phyloP scores from a whole-genome alignment of 2,113 vertebrate genomes.

The Gnathonemus echidnorhynchus region DNA sequence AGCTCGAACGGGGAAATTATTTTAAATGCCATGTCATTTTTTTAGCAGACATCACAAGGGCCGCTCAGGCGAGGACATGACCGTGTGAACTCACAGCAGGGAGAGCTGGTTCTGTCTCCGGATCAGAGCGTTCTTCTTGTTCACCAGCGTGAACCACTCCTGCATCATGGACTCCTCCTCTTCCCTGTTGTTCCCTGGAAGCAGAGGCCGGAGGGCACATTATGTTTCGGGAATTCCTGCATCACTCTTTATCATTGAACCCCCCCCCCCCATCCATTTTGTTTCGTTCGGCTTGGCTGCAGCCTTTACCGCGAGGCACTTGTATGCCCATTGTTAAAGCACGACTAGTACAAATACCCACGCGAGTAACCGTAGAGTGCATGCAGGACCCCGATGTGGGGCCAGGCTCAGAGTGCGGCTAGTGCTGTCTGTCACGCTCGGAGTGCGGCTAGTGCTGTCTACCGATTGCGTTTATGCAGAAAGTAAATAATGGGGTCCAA shows the following conservation, averaged over 20 bases:
- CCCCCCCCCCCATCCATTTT: not conserved
- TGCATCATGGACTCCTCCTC: constrained; percentile 99
- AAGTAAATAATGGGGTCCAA: not conserved
- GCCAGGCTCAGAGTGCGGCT: not conserved
- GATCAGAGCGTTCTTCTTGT: constrained; percentile 99
- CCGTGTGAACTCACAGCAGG: constrained; percentile 75
- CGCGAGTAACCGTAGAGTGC: not conserved
- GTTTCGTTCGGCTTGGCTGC: not conserved
- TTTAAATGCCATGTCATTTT: constrained; percentile 1
- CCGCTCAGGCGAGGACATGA: not conserved
- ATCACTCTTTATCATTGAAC: not conserved
- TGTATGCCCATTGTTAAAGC: not conserved
- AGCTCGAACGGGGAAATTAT: not conserved
- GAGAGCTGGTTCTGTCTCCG: constrained; percentile 97
- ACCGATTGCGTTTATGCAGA: not conserved
- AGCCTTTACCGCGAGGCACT: not conserved
- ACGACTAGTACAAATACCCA: not conserved
- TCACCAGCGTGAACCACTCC: constrained; percentile 98
- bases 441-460: not conserved
- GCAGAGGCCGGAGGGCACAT: not conserved
- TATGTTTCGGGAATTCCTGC: not conserved
- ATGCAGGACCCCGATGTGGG: not conserved
- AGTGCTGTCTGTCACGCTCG: not conserved
- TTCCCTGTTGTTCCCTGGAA: constrained; percentile 91
- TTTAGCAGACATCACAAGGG: not conserved